Base-by-base conservation (phyloP, 2,888 invertebrate genomes). In the Scaptomyza cyrtandrae region DNA sequence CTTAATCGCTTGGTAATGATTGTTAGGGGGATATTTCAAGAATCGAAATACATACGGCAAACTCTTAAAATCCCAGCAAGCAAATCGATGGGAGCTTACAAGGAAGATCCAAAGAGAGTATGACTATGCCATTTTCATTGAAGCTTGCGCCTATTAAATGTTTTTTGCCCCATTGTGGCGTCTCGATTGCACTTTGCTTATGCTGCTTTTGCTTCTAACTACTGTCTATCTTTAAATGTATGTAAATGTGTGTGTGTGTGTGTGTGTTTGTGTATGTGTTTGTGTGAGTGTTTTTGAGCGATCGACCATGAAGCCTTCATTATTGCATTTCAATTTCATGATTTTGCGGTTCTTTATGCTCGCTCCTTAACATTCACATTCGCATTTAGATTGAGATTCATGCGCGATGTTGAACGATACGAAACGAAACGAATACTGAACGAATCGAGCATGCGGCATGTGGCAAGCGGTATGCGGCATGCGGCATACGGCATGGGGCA, bases 261-360 rank as follows among this genome's bases (percentile, higher is more conserved):
- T 43, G 39, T 31, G 56, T 49, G 50, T 50, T 16, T 55, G 59
- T 41, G 35, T n/a, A n/a, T n/a, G n/a, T n/a, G n/a, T n/a, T n/a
- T n/a, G n/a, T 37, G 52, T 56, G 70, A 63, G 75, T 75, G 66
- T 84, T 64, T 78, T 73, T 80, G 87, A 85, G 85, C 84, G 84
- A 84, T 84, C 84, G 85, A 86, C 87, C 84, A 86, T 84, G 87
- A 86, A 80, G 84, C 84, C 87, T 84, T 84, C 87, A 84, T 84
- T 84, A 84, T 84, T 85, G 85, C 84, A 84, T 84, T 84, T 85
- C 78, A 84, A 75, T 75, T 75, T 75, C 75, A 75, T 84, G 84
- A 84, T 86, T 84, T 84, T 84, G 84, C 76, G 87, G 84, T 86
- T 85, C 82, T 87, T 85, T 84, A 84, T 87, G 82, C 82, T 72